These are phyloP conservation scores for Diaphora mendica DNA, from an alignment of 2,888 invertebrate genomes.

Conservation along the genomic window DNA sequence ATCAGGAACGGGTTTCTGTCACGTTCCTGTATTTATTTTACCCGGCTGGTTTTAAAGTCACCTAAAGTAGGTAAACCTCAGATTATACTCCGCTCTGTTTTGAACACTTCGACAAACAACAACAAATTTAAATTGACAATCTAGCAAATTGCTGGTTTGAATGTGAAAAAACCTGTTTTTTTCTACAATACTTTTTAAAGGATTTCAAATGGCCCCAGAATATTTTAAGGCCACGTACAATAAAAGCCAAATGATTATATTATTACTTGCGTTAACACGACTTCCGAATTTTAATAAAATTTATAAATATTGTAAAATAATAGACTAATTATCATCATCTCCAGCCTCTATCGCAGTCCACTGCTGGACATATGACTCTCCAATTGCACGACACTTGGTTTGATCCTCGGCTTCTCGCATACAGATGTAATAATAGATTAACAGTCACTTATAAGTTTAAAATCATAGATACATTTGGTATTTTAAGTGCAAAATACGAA, in stretches of 20 bases:
- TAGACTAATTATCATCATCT: too few relatives aligned
- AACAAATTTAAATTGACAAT: background rate
- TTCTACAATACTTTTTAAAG: background rate
- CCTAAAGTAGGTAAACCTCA: background rate
- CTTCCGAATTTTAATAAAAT: background rate
- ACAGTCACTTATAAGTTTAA: too few relatives aligned
- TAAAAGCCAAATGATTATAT: background rate
- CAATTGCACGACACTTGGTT: too few relatives aligned
- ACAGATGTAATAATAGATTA: too few relatives aligned
- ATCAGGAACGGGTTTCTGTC: background rate
- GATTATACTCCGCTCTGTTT: background rate
- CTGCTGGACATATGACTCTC: too few relatives aligned
- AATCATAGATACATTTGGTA: background rate
- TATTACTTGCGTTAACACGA: background rate
- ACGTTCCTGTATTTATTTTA: conserved; percentile 4
- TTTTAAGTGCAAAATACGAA: background rate
- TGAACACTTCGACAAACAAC: background rate
- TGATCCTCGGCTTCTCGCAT: too few relatives aligned
- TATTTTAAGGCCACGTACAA: background rate
- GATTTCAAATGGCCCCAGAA: background rate
- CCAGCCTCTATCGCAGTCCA: too few relatives aligned
- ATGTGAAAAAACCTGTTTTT: background rate
- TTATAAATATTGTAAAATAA: too few relatives aligned
- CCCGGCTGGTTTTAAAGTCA: background rate
- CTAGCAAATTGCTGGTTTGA: background rate